A percentile compares a stretch with the other conserved stretches of the same genome.
Conservation (phyloP, 2,797 vertebrate genomes). For the Thaleichthys pacificus region DNA sequence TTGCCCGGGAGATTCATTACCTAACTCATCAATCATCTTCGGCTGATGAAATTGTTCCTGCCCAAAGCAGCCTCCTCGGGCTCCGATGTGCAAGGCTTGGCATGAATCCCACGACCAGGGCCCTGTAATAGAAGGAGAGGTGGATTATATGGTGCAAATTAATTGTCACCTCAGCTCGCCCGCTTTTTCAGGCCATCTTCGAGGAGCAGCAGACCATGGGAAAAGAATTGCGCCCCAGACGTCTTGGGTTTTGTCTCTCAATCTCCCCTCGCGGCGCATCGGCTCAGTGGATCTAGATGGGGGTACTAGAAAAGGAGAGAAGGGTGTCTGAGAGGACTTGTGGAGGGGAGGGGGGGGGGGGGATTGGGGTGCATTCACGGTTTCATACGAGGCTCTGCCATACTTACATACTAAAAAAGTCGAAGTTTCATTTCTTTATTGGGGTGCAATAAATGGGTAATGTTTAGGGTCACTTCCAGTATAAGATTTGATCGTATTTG, state of each 20-base stretch:
- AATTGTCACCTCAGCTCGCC: slow-evolving; percentile 32
- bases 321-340: not conserved
- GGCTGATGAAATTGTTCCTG: slow-evolving; percentile 51
- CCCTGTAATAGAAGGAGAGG: slow-evolving; percentile 25
- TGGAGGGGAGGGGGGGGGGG: not conserved
- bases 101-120: slow-evolving; percentile 42
- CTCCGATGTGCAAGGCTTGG: slow-evolving; percentile 29
- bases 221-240: not conserved
- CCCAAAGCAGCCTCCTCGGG: slow-evolving; percentile 32
- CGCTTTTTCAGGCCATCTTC: slow-evolving; percentile 23
- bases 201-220: slow-evolving; percentile 13
- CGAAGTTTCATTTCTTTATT: no score
- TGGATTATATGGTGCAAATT: slow-evolving; percentile 45
- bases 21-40: slow-evolving; percentile 49
- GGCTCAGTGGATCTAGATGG: slow-evolving; percentile 7
- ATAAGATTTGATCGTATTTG: not conserved
- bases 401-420: no score
- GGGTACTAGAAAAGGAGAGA: not conserved
- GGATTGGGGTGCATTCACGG: no score
- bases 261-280: not conserved
- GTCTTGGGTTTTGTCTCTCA: not conserved
- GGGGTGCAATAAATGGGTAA: no score
- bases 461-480: not conserved
- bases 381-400: no score
- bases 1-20: slow-evolving; percentile 51